These are phyloP conservation scores for Tarsius wallacei DNA, from an alignment of 2,797 vertebrate genomes.

Conservation along the genomic window DNA sequence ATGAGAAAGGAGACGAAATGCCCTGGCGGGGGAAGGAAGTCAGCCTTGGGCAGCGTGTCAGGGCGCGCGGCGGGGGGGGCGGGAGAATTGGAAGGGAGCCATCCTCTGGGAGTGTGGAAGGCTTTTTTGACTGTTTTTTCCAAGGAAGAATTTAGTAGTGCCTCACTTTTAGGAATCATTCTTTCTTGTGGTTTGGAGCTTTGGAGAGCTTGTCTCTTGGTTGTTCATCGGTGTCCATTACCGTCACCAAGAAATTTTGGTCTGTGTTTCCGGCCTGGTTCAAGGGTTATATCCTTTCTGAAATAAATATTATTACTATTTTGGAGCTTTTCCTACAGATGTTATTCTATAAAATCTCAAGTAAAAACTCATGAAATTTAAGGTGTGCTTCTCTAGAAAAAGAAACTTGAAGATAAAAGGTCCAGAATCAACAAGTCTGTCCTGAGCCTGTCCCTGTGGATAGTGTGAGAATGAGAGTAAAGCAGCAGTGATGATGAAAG, in stretches of 20 bases:
- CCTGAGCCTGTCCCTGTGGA: neutral
- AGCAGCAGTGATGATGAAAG: constrained; percentile 18
- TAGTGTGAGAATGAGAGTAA: neutral
- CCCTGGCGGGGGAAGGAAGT: neutral
- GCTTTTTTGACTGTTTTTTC: constrained; percentile 3
- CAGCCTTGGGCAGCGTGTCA: neutral
- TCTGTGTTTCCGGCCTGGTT: constrained; percentile 17
- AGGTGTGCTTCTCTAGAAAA: constrained; percentile 42
- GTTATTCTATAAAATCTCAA: constrained; percentile 53
- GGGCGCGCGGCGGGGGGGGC: neutral
- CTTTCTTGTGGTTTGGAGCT: neutral
- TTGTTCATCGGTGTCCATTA: neutral
- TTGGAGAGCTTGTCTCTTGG: neutral
- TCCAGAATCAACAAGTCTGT: constrained; percentile 35
- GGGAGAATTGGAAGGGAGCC: neutral
- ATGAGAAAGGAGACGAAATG: neutral
- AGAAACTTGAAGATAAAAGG: constrained; percentile 20
- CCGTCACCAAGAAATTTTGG: constrained; percentile 26
- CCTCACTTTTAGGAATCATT: neutral
- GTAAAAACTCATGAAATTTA: constrained; percentile 30
- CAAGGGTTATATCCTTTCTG: constrained; percentile 43
- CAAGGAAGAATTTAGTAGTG: neutral
- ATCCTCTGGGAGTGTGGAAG: neutral
- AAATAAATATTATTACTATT: constrained; percentile 37
- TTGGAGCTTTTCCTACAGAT: constrained; percentile 7